These are phyloP conservation scores for Oryzias celebensis DNA, from an alignment of 2,113 vertebrate species.

Conservation along the genomic window DNA sequence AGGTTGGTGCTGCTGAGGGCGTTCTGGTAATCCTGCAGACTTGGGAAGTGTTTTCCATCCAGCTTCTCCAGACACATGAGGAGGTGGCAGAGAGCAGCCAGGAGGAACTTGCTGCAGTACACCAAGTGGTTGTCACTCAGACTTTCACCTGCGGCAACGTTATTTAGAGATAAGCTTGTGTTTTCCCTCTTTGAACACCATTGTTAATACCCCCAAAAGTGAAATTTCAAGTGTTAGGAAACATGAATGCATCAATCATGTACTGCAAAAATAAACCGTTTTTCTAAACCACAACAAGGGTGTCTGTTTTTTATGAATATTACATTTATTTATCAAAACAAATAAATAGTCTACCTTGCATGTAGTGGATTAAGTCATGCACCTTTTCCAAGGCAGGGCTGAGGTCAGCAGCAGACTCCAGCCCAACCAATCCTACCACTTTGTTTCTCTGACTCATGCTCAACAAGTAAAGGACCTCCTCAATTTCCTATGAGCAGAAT, in stretches of 20 bases:
- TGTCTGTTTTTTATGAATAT: neutral
- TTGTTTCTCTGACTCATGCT: constrained; percentile 71
- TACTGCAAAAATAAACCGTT: no score
- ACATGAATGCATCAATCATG: no score
- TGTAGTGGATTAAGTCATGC: constrained; percentile 65
- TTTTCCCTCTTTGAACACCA: neutral
- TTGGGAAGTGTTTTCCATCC: constrained; percentile 59
- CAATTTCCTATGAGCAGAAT: constrained; percentile 64
- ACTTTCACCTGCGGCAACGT: constrained; percentile 57
- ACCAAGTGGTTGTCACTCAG: constrained; percentile 73
- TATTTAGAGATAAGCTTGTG: constrained; percentile 1
- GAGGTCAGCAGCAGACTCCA: constrained; percentile 67
- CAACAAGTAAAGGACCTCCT: constrained; percentile 62
- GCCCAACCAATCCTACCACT: constrained; percentile 35
- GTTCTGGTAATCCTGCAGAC: constrained; percentile 55
- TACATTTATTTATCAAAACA: neutral
- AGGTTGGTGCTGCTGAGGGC: constrained; percentile 44
- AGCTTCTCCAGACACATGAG: constrained; percentile 62
- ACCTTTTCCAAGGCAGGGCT: constrained; percentile 64
- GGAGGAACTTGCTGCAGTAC: constrained; percentile 75
- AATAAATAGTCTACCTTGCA: constrained; percentile 66
- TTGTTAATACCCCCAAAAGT: neutral
- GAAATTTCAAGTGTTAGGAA: no score
- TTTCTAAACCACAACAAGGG: no score
- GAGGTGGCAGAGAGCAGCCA: constrained; percentile 68